These are phyloP conservation scores for Sussaba pulchella DNA, from an alignment of 2,888 invertebrate genomes.

Conservation along the genomic window DNA sequence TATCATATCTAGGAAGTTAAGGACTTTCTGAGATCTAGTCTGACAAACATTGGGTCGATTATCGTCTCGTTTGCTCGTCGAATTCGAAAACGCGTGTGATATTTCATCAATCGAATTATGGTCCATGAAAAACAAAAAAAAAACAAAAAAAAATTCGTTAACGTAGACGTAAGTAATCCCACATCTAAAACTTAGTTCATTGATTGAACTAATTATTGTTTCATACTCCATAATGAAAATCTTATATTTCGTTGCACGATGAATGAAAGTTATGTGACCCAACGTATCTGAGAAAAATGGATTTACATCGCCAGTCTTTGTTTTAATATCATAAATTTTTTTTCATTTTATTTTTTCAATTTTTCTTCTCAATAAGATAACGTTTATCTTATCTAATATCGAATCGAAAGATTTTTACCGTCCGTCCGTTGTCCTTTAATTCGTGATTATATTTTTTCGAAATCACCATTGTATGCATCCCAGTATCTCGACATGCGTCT, in stretches of 20 bases:
- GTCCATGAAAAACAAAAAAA: too few relatives aligned
- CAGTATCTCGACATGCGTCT: constrained; percentile 3
- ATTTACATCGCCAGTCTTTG: constrained; percentile 9
- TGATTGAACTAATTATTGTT: constrained; percentile 49
- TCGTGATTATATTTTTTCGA: constrained; percentile 5
- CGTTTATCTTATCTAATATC: constrained; percentile 14
- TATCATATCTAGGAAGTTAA: constrained; percentile 42
- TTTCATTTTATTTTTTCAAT: constrained; percentile 6
- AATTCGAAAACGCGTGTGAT: constrained; percentile 42
- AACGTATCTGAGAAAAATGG: constrained; percentile 18
- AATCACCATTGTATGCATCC: neutral
- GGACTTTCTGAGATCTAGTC: constrained; percentile 43
- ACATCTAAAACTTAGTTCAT: constrained; percentile 45
- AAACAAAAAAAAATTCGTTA: constrained; percentile 14
- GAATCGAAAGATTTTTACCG: neutral
- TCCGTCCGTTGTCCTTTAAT: neutral
- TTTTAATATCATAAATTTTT: too few relatives aligned
- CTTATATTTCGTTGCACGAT: constrained; percentile 25
- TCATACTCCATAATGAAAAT: constrained; percentile 22
- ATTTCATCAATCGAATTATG: constrained; percentile 23
- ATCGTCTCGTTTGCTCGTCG: constrained; percentile 8
- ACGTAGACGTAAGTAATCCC: constrained; percentile 27
- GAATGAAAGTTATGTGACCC: constrained; percentile 18
- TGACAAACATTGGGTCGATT: constrained; percentile 13
- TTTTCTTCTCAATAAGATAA: constrained; percentile 12